Evolutionary conservation across 2,797 vertebrate species (phyloP).

Genomic region (Fundulus diaphanus): DNA sequence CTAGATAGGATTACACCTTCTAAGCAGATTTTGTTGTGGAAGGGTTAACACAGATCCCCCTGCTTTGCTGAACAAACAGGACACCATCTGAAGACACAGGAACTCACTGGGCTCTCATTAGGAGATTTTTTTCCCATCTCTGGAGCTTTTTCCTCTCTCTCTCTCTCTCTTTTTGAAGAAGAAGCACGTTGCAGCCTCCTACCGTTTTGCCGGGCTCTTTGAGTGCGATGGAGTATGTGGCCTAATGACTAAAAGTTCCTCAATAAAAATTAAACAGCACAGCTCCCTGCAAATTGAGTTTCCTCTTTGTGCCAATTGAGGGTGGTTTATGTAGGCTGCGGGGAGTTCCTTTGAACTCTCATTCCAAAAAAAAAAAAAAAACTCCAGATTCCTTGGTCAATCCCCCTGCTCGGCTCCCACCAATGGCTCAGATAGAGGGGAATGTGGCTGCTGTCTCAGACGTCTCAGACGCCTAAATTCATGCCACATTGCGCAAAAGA

Average conservation of each 20-base stretch:
- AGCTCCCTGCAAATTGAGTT: conserved; percentile 89
- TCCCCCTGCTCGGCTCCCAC: conserved; percentile 57
- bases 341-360: conserved; percentile 86
- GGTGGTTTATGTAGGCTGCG: conserved; percentile 87
- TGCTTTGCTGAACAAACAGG: conserved; percentile 81
- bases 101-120: conserved; percentile 81
- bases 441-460: conserved; percentile 72
- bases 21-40: conserved; percentile 84
- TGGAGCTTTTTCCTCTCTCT: conserved; percentile 32
- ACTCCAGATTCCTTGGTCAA: conserved; percentile 81
- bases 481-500: conserved; percentile 75
- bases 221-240: conserved; percentile 78
- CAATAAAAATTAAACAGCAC: conserved; percentile 86
- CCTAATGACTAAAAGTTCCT: conserved; percentile 89
- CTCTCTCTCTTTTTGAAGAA: conserved; percentile 66
- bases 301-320: conserved; percentile 89
- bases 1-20: conserved; percentile 87
- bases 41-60: conserved; percentile 82
- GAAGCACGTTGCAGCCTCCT: conserved; percentile 75
- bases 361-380: conserved; percentile 61
- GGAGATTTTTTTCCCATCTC: conserved; percentile 66
- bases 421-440: conserved; percentile 71
- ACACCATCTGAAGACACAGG: conserved; percentile 81
- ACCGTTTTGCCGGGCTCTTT: conserved; percentile 74
- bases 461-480: conserved; percentile 76